These are phyloP conservation scores for Drosophila pseudoananassae DNA, from an alignment of 1,140 invertebrate species.

Conservation along the genomic window DNA sequence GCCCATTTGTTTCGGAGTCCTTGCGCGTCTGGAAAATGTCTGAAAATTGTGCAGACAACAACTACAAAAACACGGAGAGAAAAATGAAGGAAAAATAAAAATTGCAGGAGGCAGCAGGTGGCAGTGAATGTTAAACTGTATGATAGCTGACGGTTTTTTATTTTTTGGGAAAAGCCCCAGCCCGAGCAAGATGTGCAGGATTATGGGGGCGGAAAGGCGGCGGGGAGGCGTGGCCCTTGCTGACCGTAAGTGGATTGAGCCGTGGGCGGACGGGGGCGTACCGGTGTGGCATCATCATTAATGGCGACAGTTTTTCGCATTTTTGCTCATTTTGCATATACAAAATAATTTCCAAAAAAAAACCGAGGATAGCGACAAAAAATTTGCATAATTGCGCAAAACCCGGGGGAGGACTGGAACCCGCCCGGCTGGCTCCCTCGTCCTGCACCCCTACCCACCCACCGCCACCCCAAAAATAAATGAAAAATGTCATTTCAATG, in stretches of 20 bases:
- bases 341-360: conserved; percentile 60
- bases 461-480: conserved; percentile 49
- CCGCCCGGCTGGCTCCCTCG: background rate
- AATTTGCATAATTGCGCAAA: conserved; percentile 66
- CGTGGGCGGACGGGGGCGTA: conserved; percentile 11
- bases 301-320: conserved; percentile 60
- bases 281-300: conserved; percentile 53
- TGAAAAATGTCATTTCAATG: conserved; percentile 83
- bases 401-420: conserved; percentile 1
- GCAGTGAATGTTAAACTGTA: conserved; percentile 63
- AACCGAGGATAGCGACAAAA: conserved; percentile 24
- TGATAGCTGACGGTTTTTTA: conserved; percentile 46
- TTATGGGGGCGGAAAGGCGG: conserved; percentile 11
- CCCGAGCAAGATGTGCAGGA: background rate
- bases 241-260: conserved; percentile 61
- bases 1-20: conserved; percentile 52
- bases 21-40: conserved; percentile 79
- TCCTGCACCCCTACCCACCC: background rate
- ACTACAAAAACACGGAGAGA: conserved; percentile 19
- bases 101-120: conserved; percentile 42
- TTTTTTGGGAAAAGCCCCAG: background rate
- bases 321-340: conserved; percentile 45
- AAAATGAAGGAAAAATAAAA: no score
- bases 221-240: conserved; percentile 38
- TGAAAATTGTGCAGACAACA: conserved; percentile 79